Percentiles rank a stretch among this genome's conserved stretches.
Evolutionary conservation across 2,797 vertebrate species (phyloP).

Genomic region (Mico argentatus): DNA sequence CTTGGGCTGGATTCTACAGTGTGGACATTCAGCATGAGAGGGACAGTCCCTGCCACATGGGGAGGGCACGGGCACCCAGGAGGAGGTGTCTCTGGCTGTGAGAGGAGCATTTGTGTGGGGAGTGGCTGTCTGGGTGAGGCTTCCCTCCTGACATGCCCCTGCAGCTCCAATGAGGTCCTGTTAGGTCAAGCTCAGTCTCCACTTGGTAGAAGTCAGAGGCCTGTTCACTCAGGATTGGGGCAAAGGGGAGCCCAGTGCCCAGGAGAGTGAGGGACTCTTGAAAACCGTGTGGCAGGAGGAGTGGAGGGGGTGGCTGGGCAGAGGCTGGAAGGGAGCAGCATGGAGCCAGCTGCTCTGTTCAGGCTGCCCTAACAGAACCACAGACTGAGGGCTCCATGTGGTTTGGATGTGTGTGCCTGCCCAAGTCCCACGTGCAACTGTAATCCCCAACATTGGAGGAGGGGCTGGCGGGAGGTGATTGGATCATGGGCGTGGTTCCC

Average conservation of each 20-base stretch:
- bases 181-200: background rate
- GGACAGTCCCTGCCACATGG: accelerated
- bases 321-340: background rate
- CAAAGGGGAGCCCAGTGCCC: background rate
- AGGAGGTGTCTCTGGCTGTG: background rate
- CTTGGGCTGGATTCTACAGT: background rate
- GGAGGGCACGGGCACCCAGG: background rate
- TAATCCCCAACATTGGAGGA: background rate
- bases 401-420: background rate
- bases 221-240: background rate
- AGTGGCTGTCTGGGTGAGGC: background rate
- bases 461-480: background rate
- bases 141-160: background rate
- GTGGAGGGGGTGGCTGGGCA: background rate
- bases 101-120: background rate
- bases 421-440: background rate
- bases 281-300: background rate
- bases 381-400: background rate
- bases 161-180: background rate
- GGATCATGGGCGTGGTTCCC: background rate
- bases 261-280: background rate
- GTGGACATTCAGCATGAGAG: background rate
- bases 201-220: background rate
- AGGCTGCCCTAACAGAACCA: background rate
- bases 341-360: too few relatives aligned